Base-by-base conservation (phyloP, 2,113 vertebrate species). In the Romanogobio albipinnatus region DNA sequence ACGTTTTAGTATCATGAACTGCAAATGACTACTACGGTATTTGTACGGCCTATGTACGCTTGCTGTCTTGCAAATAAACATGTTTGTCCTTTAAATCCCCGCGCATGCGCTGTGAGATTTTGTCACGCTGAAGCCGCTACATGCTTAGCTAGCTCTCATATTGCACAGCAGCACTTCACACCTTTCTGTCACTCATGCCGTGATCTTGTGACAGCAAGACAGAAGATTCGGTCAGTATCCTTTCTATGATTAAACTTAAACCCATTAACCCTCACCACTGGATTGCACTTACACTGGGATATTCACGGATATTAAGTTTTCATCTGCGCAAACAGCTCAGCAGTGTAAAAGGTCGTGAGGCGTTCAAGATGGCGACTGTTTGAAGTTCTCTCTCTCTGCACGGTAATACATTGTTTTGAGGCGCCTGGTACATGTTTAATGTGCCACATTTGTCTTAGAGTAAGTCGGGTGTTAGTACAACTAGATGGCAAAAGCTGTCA, bases 321-420 rank as follows among this genome's bases (percentile, higher is more conserved):
- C 17, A 29, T 86, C 61, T 80, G 85, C 85, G 84, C 70, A 81
- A 43, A 64, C 49, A 22, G 33, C 53, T 45, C 64, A 33, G 86
- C 74, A 87, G 91, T 86, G 58, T 87, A 90, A 85, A 84, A 89
- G 91, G 87, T 91, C 89, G 93, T 93, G 91, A 94, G 75, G 86
- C 91, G 94, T 92, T 92, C 94, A 96, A 97, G 94, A 96, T 96
- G 96, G 96, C 96, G 95, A 95, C 95, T 94, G 95, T 96, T 94
- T 93, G 92, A 93, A 92, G 92, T 88, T 92, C 90, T 88, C 93
- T 92, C 87, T 90, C 84, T 92, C 85, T 94, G 93, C 93, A 93
- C 93, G 95, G 95, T 96, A 96, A 95, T 94, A 92, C 73, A 81
- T 76, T 71, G 75, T 80, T 86, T 68, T 36, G 59, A 86, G 45